Percentiles rank a stretch among this genome's conserved stretches.
Evolutionary conservation across 2,113 vertebrate genomes (phyloP).

Genomic region (Elephantulus edwardii): DNA sequence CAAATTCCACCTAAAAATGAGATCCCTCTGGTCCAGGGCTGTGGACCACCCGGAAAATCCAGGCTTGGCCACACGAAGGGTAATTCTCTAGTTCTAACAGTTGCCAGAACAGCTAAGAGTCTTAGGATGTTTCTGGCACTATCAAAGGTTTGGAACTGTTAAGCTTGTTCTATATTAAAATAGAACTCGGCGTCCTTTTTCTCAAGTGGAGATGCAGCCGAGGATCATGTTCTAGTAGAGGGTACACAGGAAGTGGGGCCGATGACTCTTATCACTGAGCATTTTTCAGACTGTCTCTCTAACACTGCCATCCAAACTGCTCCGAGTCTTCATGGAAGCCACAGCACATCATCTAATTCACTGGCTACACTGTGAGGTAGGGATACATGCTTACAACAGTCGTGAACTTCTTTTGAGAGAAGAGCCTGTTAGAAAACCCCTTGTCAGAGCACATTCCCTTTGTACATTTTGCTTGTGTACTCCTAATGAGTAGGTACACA

Average conservation of each 20-base stretch:
- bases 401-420: neutral
- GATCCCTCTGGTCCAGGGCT: slow-evolving; percentile 31
- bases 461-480: neutral
- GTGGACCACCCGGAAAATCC: slow-evolving; percentile 64
- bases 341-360: neutral
- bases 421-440: neutral
- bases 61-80: slow-evolving; percentile 42
- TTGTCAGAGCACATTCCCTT: neutral
- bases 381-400: neutral
- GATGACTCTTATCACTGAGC: neutral
- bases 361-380: neutral
- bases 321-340: neutral
- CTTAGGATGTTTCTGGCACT: slow-evolving; percentile 67
- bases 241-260: neutral
- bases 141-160: slow-evolving; percentile 43
- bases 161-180: slow-evolving; percentile 54
- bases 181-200: slow-evolving; percentile 44
- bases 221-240: slow-evolving; percentile 5
- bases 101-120: slow-evolving; percentile 59
- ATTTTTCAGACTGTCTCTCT: neutral
- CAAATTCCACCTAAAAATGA: slow-evolving; percentile 38
- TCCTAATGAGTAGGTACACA: neutral
- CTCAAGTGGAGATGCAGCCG: neutral
- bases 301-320: neutral
- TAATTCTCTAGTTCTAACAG: neutral